Evolutionary conservation across 2,888 invertebrate genomes (phyloP), one percentile per base, ranked within the genome.

Genomic region (Lottia scabra): DNA sequence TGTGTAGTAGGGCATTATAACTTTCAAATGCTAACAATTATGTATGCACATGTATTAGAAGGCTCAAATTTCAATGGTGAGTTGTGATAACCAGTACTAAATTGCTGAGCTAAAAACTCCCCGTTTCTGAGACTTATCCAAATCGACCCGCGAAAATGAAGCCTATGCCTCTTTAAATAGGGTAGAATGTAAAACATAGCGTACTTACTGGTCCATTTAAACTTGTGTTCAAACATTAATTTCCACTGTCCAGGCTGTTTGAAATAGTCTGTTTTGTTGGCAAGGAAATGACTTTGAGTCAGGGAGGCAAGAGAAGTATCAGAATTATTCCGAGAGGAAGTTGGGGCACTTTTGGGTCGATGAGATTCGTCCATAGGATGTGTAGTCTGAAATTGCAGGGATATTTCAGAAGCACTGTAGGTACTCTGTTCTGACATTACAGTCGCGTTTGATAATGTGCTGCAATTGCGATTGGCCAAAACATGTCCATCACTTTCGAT

Each of bases 131-230:
- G n/a, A n/a, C n/a, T n/a, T n/a, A n/a, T n/a, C n/a, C n/a, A n/a
- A n/a, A n/a, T n/a, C n/a, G n/a, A n/a, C n/a, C n/a, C n/a, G n/a
- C n/a, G n/a, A n/a, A n/a, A n/a, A n/a, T n/a, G n/a, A n/a, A n/a
- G n/a, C n/a, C n/a, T n/a, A n/a, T n/a, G n/a, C n/a, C n/a, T n/a
- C 38, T 10, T 38, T 38, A 38, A 4, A 38, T 10, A 38, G 38
- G 38, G 5, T 10, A 38, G 38, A 38, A 38, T 6, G 8, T 8
- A 38, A 38, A 38, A 38, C 1, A 6, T 5, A 38, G n/a, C n/a
- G n/a, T n/a, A 75, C 85, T 82, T 79, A 87, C 87, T 83, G 64
- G 78, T 80, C 87, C 87, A 87, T 23, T 64, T 76, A 27, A 83
- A 85, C 27, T 74, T 79, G 71, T 80, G 80, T 23, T 82, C 79